Percentiles rank a stretch among this genome's conserved stretches.
phyloP scores from a whole-genome alignment of 2,113 vertebrate genomes.

The Sorex fumeus region DNA sequence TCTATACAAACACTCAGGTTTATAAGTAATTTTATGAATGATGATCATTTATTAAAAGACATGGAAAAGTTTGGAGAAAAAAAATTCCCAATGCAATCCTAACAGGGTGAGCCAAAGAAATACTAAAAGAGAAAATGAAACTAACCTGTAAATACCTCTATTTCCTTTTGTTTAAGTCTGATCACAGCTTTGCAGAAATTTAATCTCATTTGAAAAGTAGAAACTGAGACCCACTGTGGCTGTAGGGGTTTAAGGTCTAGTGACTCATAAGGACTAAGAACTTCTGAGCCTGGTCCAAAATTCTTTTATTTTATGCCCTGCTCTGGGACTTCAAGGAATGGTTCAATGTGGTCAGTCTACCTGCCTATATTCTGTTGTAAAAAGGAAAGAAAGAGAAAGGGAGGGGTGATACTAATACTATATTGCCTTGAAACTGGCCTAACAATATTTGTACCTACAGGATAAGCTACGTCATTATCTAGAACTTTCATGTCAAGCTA shows the following conservation, averaged over 20 bases:
- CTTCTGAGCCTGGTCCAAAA: not conserved
- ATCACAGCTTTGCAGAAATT: not conserved
- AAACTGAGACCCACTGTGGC: not conserved
- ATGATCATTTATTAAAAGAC: not conserved
- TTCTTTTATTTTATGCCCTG: not conserved
- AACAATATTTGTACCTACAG: conserved; percentile 4
- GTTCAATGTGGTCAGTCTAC: not conserved
- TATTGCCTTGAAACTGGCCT: conserved; percentile 8
- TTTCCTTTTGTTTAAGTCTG: not conserved
- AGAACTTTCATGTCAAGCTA: not conserved
- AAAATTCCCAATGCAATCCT: not conserved
- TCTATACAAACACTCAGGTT: not conserved
- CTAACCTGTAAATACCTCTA: not conserved
- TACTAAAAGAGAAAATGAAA: not conserved
- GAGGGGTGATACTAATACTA: not conserved
- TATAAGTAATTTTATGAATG: conserved; percentile 1
- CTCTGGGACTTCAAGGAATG: not conserved
- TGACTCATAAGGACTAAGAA: not conserved
- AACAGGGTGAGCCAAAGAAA: not conserved
- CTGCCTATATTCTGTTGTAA: not conserved
- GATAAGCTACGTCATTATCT: not conserved
- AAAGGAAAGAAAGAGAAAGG: not conserved
- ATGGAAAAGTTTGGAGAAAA: not conserved
- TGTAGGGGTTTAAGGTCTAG: not conserved
- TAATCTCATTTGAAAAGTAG: conserved; percentile 6